Percentiles rank a stretch among this genome's conserved stretches.
Evolutionary conservation across 2,113 vertebrate genomes (phyloP).

Genomic region (Lophochroa leadbeateri): DNA sequence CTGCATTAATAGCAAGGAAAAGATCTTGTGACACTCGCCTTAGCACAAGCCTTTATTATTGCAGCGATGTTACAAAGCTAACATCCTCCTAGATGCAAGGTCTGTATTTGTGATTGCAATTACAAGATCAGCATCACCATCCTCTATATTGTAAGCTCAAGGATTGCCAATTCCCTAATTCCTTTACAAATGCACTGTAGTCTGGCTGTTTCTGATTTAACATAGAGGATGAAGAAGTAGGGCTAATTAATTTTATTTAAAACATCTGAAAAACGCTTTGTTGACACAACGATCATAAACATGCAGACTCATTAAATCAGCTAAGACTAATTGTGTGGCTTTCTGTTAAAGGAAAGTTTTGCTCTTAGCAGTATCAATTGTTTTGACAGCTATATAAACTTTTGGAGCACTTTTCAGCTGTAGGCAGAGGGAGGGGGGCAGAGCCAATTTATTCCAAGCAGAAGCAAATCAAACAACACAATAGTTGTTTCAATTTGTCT

Average conservation of each 20-base stretch:
- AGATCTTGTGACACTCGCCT: background rate
- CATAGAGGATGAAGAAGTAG: background rate
- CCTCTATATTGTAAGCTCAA: background rate
- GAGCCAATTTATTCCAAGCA: constrained; percentile 3
- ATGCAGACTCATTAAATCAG: background rate
- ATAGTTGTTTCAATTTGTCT: background rate
- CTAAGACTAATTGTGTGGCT: background rate
- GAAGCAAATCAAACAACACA: background rate
- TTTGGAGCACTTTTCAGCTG: background rate
- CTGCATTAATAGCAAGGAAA: background rate
- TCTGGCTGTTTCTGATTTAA: constrained; percentile 5
- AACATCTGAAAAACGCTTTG: background rate
- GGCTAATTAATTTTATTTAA: background rate
- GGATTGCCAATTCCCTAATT: background rate
- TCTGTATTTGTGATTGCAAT: background rate
- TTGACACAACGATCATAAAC: background rate
- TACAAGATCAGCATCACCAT: background rate
- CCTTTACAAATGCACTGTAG: background rate
- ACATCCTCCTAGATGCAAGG: background rate
- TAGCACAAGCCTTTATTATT: background rate
- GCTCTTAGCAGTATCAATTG: background rate
- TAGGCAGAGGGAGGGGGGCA: background rate
- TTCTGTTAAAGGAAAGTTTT: background rate
- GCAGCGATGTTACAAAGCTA: background rate
- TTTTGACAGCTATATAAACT: constrained; percentile 32